Percentiles rank a stretch among this genome's conserved stretches.
These are phyloP conservation scores for Thaleichthys pacificus DNA, from an alignment of 2,797 vertebrate genomes.

Conservation along the genomic window DNA sequence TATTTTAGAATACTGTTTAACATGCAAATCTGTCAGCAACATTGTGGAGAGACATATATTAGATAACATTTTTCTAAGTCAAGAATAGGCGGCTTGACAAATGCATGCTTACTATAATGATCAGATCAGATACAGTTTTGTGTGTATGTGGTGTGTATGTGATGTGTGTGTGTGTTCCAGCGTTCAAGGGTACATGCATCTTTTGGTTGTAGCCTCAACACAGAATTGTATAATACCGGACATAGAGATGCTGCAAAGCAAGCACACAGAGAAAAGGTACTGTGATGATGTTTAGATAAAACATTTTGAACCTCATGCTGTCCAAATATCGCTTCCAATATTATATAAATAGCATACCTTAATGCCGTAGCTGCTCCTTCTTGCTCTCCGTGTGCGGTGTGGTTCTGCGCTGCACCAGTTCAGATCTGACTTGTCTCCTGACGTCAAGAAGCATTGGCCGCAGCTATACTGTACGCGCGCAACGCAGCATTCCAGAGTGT, in stretches of 20 bases:
- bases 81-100: background rate
- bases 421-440: constrained; percentile 64
- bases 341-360: constrained; percentile 57
- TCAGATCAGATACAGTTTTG: background rate
- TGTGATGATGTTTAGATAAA: background rate
- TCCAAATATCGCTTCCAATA: background rate
- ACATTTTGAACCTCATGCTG: background rate
- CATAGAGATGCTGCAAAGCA: background rate
- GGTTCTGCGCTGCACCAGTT: constrained; percentile 65
- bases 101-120: background rate
- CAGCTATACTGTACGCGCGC: background rate
- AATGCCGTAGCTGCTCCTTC: constrained; percentile 55
- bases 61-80: background rate
- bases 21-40: background rate
- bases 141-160: too few relatives aligned
- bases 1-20: background rate
- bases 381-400: constrained; percentile 62
- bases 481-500: too few relatives aligned
- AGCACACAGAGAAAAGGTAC: background rate
- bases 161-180: background rate
- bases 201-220: background rate
- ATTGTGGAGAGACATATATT: background rate
- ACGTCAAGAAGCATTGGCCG: constrained; percentile 63
- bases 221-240: background rate
- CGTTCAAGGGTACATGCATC: constrained; percentile 7